Evolutionary conservation across 2,888 invertebrate species (phyloP), one percentile per base, ranked within the genome.

Genomic region (Invenusta paracnida): DNA sequence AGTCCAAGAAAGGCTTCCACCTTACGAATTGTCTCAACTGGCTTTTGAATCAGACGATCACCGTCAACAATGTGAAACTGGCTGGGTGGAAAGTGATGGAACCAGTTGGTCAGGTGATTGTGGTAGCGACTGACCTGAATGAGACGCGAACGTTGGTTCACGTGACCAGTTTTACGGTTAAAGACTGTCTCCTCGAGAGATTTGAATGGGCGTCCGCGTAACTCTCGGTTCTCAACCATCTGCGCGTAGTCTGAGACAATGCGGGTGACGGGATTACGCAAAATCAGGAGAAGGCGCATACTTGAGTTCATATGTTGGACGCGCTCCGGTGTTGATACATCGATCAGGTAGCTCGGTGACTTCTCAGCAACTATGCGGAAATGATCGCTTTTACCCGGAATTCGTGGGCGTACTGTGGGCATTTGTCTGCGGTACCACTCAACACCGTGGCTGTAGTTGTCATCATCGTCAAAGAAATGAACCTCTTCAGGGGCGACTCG

Each of bases 231-330:
- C 23, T 95, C 95, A 88, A 95, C 94, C 89, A 97, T 93, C 92
- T 98, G 97, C 25, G 96, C 96, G 92, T 97, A 98, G 93, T 98
- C 98, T 17, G 97, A 98, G 89, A 99, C 95, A 84, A 97, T 96
- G 86, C 98, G 93, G 25, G 96, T 96, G 85, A 98, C 96, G 0
- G 98, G 98, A 91, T 99, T 96, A 17, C 98, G 94, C 28, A 99
- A 95, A 90, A 98, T 96, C 89, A 98, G 93, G 87, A 98, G 93
- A 87, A 99, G 93, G 89, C 81, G 89, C 0, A 83, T 1, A 0
- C 2, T 2, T 23, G 84, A 31, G 28, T 81, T 81, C 13, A 83
- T 81, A 23, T 83, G 79, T 11, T 81, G 93, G 85, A 99, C 96
- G 88, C 98, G 93, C 92, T 96, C 95, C 13, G 98, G 98, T 31